Conservation (phyloP, 1,140 invertebrate genomes). For the Papilio glaucus region DNA sequence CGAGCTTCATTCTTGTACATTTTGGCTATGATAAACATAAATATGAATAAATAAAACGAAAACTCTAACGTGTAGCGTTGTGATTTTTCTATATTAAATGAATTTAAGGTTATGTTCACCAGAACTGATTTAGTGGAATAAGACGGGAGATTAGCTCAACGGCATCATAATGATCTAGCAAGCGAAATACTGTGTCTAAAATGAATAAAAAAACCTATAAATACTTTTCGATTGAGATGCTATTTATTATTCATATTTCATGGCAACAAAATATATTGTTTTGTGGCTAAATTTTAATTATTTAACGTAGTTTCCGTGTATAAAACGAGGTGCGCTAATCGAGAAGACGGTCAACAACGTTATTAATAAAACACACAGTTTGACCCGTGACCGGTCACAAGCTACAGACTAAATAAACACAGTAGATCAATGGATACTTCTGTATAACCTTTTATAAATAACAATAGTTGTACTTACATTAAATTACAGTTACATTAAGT, state of each 20-base stretch:
- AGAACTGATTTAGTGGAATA: background rate
- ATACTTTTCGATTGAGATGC: constrained; percentile 37
- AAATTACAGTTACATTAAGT: too few species aligned
- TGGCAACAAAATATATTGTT: constrained; percentile 33
- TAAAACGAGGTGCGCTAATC: constrained; percentile 31
- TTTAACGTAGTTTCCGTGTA: constrained; percentile 41
- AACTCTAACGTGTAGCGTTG: background rate
- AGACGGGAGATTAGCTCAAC: background rate
- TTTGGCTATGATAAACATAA: background rate
- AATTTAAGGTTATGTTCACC: background rate
- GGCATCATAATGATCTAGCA: background rate
- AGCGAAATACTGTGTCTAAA: constrained; percentile 19
- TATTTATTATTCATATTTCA: constrained; percentile 47
- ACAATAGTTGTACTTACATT: background rate
- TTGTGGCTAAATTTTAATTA: constrained; percentile 47
- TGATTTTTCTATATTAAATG: background rate
- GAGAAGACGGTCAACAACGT: constrained; percentile 44
- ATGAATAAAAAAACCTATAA: constrained; percentile 9
- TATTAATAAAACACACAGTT: constrained; percentile 54
- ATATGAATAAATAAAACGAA: background rate
- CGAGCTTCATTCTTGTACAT: background rate
- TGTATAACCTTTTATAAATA: background rate
- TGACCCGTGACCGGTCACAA: constrained; percentile 42
- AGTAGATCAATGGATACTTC: constrained; percentile 5
- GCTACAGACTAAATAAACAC: constrained; percentile 15